phyloP scores from a whole-genome alignment of 37 sponge, comb jelly and placozoan species.

The Agelas oroides region DNA sequence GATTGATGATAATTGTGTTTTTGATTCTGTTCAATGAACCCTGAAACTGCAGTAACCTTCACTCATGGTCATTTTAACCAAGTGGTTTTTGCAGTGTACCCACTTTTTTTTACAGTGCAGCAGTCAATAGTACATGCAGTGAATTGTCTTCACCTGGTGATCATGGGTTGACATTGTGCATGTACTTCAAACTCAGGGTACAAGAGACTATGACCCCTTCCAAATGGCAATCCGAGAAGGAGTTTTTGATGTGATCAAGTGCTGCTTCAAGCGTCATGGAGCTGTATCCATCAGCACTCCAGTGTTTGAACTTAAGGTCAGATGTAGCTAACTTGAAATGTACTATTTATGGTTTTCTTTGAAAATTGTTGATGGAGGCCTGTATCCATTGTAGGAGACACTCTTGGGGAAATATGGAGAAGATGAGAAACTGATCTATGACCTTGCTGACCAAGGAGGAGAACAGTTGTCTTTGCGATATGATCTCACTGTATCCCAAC shows the following conservation, averaged over 20 bases:
- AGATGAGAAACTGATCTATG: conserved; percentile 97
- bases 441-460: conserved; percentile 98
- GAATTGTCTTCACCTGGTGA: too few relatives aligned
- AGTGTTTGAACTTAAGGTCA: conserved; percentile 95
- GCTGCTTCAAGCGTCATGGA: conserved; percentile 95
- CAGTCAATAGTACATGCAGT: background rate
- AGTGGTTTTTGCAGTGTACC: too few relatives aligned
- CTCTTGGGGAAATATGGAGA: conserved; percentile 98
- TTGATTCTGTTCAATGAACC: too few relatives aligned
- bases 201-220: conserved; percentile 90
- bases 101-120: too few relatives aligned
- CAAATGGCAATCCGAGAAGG: conserved; percentile 96
- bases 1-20: too few relatives aligned
- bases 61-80: too few relatives aligned
- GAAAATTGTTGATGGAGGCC: too few relatives aligned
- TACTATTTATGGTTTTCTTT: background rate
- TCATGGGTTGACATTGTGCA: too few relatives aligned
- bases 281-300: conserved; percentile 98
- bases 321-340: too few relatives aligned
- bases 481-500: conserved; percentile 91
- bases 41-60: too few relatives aligned
- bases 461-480: conserved; percentile 95
- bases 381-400: conserved; percentile 56
- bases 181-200: conserved; percentile 59
- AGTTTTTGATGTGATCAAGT: conserved; percentile 81